phyloP scores from a whole-genome alignment of 2,797 vertebrate genomes.

The Thripadectes ignobilis region DNA sequence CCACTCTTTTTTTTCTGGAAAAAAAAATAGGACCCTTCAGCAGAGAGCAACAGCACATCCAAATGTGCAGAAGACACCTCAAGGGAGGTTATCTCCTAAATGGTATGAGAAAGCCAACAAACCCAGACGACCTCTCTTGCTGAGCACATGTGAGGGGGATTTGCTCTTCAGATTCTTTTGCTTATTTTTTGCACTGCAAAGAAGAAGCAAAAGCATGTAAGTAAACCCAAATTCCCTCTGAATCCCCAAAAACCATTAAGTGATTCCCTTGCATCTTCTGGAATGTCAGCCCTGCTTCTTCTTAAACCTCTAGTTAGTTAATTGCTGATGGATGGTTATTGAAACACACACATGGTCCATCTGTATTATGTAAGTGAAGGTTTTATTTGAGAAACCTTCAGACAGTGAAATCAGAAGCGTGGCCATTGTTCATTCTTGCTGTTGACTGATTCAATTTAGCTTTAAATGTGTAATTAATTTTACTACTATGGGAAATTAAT shows the following conservation, averaged over 20 bases:
- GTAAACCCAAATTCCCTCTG: neutral
- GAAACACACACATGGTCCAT: neutral
- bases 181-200: neutral
- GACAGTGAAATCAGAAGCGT: neutral
- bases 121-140: neutral
- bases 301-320: neutral
- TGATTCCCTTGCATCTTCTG: neutral
- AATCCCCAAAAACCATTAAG: neutral
- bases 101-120: neutral
- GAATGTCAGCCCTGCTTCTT: neutral
- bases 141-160: neutral
- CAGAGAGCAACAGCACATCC: neutral
- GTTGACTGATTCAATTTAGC: conserved; percentile 5
- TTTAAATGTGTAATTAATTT: conserved; percentile 32
- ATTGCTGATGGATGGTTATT: neutral
- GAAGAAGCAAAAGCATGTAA: neutral
- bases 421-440: neutral
- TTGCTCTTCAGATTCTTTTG: neutral
- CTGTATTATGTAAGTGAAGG: neutral
- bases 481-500: conserved; percentile 27
- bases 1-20: neutral
- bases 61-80: neutral
- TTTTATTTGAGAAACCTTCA: neutral
- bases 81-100: neutral
- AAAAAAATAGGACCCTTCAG: neutral